Base-by-base conservation (phyloP, 2,888 invertebrate genomes). In the Lymantria monacha region DNA sequence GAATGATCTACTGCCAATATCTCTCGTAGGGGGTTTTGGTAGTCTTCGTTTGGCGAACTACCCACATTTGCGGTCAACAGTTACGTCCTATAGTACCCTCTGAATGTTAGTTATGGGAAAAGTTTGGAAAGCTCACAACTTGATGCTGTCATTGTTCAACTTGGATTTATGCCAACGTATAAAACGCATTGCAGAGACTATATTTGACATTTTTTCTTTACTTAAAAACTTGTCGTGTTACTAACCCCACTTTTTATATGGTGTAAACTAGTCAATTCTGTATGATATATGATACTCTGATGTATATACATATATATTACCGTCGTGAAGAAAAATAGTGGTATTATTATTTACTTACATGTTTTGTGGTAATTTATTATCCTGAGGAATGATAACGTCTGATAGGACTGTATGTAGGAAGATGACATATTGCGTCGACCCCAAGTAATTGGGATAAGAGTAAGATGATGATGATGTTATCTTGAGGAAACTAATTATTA, bases 151-250 rank as follows among this genome's bases (percentile, higher is more conserved):
- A 80, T 73, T 68, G 69, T 67, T 70, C 66, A 70, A 62, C 62
- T 85, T 86, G 87, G 87, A 81, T 72, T 75, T 66, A 69, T 66
- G 87, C 88, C 88, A 87, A 77, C 69, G 66, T 68, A 65, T 64
- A 72, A 79, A 74, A 82, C 81, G 82, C 83, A 83, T 83, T 70
- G 85, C 84, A 83, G 59, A 76, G 75, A 42, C 30, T 62, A 63
- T 67, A 69, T 66, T 61, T 61, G 55, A 54, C 44, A 49, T 66
- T 63, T 69, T 66, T 69, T 46, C 30, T 45, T 37, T 57, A 48
- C n/a, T 12, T 12, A 42, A 44, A 54, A 45, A 42, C 22, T 46
- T 3, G 11, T 22, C 43, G 33, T 54, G 22, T 48, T 45, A 44
- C 46, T 42, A 36, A 45, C 51, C 47, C 53, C 46, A 30, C 37